Percentiles rank a stretch among this genome's conserved stretches.
Evolutionary conservation across 2,113 vertebrate genomes (phyloP).

Genomic region (Sphaerodactylus townsendi): DNA sequence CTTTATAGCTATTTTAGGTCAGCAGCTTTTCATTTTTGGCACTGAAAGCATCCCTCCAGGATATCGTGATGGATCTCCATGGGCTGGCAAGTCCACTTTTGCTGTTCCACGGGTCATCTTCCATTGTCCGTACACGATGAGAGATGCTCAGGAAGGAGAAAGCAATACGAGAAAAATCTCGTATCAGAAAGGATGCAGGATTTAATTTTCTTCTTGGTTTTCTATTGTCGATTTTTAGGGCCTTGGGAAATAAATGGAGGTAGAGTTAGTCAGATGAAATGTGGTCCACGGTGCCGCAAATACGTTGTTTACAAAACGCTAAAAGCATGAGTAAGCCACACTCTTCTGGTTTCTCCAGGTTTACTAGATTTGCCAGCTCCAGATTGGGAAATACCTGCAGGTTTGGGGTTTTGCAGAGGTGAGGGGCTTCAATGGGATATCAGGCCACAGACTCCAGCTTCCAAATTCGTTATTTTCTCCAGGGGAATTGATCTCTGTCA

Average conservation of each 20-base stretch:
- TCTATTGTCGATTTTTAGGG: constrained; percentile 56
- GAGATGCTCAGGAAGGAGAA: constrained; percentile 40
- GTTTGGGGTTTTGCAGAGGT: no score
- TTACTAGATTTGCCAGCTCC: no score
- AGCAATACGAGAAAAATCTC: no score
- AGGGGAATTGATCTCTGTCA: no score
- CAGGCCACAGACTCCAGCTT: no score
- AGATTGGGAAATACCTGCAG: no score
- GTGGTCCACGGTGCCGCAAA: background rate
- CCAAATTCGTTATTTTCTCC: no score
- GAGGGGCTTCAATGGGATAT: no score
- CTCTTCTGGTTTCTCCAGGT: background rate
- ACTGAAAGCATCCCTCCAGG: background rate
- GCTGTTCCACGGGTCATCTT: constrained; percentile 62
- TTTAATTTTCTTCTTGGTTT: constrained; percentile 31
- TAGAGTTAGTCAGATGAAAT: background rate
- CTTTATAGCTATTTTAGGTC: constrained; percentile 23
- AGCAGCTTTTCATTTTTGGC: constrained; percentile 19
- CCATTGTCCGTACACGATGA: constrained; percentile 43
- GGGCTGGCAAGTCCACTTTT: constrained; percentile 21
- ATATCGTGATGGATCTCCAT: constrained; percentile 53
- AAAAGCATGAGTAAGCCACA: background rate
- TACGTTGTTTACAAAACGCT: background rate
- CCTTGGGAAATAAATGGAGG: constrained; percentile 53
- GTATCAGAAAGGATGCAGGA: no score